Percentiles rank a stretch among this genome's conserved stretches.
phyloP scores from a whole-genome alignment of 2,888 invertebrate species.

The Sisyra terminalis region DNA sequence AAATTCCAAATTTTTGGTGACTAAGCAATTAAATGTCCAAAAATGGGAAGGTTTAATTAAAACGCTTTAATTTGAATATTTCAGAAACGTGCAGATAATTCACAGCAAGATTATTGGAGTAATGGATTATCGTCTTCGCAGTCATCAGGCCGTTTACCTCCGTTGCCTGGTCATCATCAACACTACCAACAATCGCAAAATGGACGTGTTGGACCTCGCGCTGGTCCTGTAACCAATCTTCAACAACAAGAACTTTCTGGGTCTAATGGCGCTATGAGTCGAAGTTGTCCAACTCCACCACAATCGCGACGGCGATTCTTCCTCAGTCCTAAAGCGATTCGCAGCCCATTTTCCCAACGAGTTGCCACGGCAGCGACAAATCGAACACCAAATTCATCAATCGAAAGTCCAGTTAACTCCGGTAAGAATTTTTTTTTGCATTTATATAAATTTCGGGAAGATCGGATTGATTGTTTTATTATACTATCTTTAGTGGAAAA shows the following conservation, averaged over 20 bases:
- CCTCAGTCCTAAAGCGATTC: slow-evolving; percentile 61
- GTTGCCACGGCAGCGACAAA: slow-evolving; percentile 11
- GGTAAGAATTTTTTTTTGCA: slow-evolving; percentile 32
- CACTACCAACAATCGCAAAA: no score
- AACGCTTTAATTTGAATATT: no score
- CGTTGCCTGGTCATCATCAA: no score
- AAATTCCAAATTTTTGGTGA: no score
- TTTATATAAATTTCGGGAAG: neutral
- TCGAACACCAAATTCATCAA: neutral
- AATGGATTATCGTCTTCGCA: no score
- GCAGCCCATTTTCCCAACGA: slow-evolving; percentile 56
- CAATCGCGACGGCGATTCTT: slow-evolving; percentile 62
- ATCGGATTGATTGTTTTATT: neutral
- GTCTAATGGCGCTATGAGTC: slow-evolving; percentile 36
- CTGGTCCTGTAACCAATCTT: no score
- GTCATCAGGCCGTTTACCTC: no score
- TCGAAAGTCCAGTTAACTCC: slow-evolving; percentile 31
- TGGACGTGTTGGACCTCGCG: no score
- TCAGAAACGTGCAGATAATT: no score
- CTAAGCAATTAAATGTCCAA: no score
- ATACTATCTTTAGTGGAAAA: slow-evolving; percentile 4
- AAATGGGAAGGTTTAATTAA: no score
- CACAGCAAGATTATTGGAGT: no score
- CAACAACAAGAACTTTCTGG: slow-evolving; percentile 6
- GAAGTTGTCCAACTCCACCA: slow-evolving; percentile 72